Base-by-base conservation (phyloP, 1,140 invertebrate genomes). In the Melanaphis sacchari region DNA sequence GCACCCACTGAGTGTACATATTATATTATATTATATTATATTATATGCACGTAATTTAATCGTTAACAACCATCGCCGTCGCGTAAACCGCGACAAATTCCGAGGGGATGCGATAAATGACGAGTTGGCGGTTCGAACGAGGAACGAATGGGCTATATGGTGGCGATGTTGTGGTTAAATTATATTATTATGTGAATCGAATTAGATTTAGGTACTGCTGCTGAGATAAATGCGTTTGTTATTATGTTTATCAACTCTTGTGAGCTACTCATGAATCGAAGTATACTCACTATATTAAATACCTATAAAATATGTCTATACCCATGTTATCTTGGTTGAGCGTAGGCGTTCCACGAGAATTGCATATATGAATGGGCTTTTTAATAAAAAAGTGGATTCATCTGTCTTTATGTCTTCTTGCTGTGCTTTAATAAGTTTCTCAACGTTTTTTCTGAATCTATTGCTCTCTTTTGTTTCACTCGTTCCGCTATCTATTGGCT, bases 31-130 rank as follows among this genome's bases (percentile, higher is more conserved):
- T 18, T 66, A n/a, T 66, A 76, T n/a, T 76, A 76, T n/a, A n/a
- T n/a, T n/a, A n/a, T n/a, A n/a, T 66, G 59, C 31, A 66, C 59
- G 59, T n/a, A n/a, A 15, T n/a, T 76, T 31, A 59, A 18, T 49
- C 54, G 54, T 59, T 59, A n/a, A 76, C 59, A 76, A 76, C 59
- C 59, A 22, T 21, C 46, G 46, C 82, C 26, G 40, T 2, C 84
- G 26, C 24, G 26, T 85, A 90, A 66, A 90, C 89, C 89, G 54
- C 54, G 89, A 76, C 89, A 66, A 90, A 90, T 90, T 41, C 38
- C 54, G 26, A 66, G 89, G 38, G 52, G 22, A 21, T 59, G 36
- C 46, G 36, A 90, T 24, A 54, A n/a, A 54, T n/a, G n/a, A 31
- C 21, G 41, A 40, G 31, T 41, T 85, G 11, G 40, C 22, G 41